These are phyloP conservation scores for Periophthalmus modestus DNA, from an alignment of 2,113 vertebrate genomes.

Conservation along the genomic window DNA sequence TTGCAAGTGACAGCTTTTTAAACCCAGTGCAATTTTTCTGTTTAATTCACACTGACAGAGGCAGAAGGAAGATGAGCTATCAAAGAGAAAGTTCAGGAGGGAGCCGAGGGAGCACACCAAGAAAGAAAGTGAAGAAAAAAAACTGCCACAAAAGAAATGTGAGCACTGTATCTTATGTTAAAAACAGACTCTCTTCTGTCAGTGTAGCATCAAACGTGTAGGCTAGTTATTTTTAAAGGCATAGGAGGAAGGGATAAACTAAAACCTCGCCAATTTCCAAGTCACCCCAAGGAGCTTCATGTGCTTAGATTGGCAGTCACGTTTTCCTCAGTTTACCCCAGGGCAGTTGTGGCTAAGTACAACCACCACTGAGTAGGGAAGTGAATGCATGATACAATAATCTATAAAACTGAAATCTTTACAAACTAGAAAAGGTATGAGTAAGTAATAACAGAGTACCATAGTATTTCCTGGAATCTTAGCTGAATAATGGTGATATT, in stretches of 20 bases:
- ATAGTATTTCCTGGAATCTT: conserved; percentile 8
- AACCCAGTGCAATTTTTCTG: conserved; percentile 24
- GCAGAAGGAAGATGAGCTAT: conserved; percentile 28
- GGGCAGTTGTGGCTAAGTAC: too few relatives aligned
- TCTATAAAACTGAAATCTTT: too few relatives aligned
- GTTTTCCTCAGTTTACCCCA: too few relatives aligned
- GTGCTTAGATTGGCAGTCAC: too few relatives aligned
- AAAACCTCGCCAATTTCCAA: too few relatives aligned
- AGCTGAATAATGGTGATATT: conserved; percentile 44
- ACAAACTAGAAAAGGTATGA: too few relatives aligned
- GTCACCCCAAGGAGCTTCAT: too few relatives aligned
- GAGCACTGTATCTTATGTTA: conserved; percentile 27
- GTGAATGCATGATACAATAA: too few relatives aligned
- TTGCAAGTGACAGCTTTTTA: conserved; percentile 36
- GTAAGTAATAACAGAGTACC: conserved; percentile 23
- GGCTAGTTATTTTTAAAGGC: conserved; percentile 2
- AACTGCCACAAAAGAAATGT: conserved; percentile 30
- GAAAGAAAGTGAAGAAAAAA: background rate
- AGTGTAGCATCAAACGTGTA: background rate
- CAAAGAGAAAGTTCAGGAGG: conserved; percentile 43
- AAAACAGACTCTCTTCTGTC: conserved; percentile 36
- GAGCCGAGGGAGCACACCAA: conserved; percentile 23
- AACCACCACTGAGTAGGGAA: too few relatives aligned
- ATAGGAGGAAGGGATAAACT: background rate
- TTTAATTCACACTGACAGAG: conserved; percentile 13